Conservation (phyloP, 2,888 invertebrate species). For the Nomada fucata region DNA sequence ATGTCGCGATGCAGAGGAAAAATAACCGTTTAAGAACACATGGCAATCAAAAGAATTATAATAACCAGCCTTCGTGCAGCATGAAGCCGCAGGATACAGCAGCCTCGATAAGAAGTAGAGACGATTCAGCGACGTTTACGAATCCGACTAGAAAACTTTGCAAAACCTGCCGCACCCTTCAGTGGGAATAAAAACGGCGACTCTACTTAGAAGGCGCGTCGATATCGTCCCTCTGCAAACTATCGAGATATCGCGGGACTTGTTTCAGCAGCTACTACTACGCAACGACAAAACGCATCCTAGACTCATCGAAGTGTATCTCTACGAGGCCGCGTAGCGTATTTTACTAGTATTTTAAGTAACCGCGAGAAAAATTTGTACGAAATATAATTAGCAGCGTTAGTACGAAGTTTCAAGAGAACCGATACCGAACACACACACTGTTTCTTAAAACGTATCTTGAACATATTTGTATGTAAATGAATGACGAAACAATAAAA, state of each 20-base stretch:
- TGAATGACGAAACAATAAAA: slow-evolving; percentile 81
- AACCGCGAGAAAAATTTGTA: slow-evolving; percentile 70
- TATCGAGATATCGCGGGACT: background rate
- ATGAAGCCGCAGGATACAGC: background rate
- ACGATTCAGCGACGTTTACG: background rate
- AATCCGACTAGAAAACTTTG: background rate
- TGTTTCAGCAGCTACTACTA: slow-evolving; percentile 6
- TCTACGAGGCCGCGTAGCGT: slow-evolving; percentile 74
- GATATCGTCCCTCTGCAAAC: background rate
- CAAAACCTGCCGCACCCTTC: no score
- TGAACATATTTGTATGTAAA: slow-evolving; percentile 83
- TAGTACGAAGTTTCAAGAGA: slow-evolving; percentile 55
- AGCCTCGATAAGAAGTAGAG: background rate
- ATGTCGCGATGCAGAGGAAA: background rate
- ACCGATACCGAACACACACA: slow-evolving; percentile 72
- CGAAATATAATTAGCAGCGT: slow-evolving; percentile 58
- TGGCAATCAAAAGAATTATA: slow-evolving; percentile 9
- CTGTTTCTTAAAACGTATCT: slow-evolving; percentile 80
- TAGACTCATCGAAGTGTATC: slow-evolving; percentile 56
- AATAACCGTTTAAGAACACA: background rate
- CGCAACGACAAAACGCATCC: slow-evolving; percentile 36
- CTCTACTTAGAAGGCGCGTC: background rate
- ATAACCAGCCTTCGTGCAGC: background rate
- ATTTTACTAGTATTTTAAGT: slow-evolving; percentile 75
- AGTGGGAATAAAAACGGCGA: background rate